These are phyloP conservation scores for Reticulitermes speratus DNA, from an alignment of 1,140 invertebrate genomes.

Conservation along the genomic window DNA sequence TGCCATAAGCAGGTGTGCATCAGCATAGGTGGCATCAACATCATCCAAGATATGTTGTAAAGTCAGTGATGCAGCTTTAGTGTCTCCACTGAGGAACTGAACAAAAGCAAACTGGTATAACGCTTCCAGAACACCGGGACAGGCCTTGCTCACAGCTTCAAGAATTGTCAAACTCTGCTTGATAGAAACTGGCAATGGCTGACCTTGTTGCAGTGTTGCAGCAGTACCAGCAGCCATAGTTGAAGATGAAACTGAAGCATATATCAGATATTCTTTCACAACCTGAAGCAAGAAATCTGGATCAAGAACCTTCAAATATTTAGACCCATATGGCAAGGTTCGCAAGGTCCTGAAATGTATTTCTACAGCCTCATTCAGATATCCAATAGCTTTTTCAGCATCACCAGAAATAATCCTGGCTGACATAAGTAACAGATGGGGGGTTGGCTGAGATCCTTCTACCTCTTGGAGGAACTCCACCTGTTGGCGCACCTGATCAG, in stretches of 20 bases:
- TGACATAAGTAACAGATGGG: conserved; percentile 64
- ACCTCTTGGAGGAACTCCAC: conserved; percentile 84
- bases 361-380: conserved; percentile 71
- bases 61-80: conserved; percentile 60
- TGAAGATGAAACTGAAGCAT: conserved; percentile 58
- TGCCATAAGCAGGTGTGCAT: conserved; percentile 84
- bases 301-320: conserved; percentile 76
- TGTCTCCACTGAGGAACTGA: conserved; percentile 76
- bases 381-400: conserved; percentile 56
- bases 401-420: conserved; percentile 64
- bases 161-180: conserved; percentile 65
- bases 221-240: not conserved
- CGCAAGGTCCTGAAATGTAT: conserved; percentile 59
- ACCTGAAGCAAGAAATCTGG: conserved; percentile 83
- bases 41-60: conserved; percentile 73
- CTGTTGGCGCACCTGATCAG: conserved; percentile 74
- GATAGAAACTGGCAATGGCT: conserved; percentile 48
- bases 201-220: conserved; percentile 43
- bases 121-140: conserved; percentile 76
- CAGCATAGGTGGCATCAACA: conserved; percentile 72
- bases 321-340: conserved; percentile 66
- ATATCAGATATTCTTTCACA: conserved; percentile 72
- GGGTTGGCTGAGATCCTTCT: conserved; percentile 57
- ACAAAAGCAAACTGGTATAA: conserved; percentile 76
- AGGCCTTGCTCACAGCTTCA: conserved; percentile 71